phyloP scores from a whole-genome alignment of 2,797 vertebrate species.

The Fistularia tabacaria region DNA sequence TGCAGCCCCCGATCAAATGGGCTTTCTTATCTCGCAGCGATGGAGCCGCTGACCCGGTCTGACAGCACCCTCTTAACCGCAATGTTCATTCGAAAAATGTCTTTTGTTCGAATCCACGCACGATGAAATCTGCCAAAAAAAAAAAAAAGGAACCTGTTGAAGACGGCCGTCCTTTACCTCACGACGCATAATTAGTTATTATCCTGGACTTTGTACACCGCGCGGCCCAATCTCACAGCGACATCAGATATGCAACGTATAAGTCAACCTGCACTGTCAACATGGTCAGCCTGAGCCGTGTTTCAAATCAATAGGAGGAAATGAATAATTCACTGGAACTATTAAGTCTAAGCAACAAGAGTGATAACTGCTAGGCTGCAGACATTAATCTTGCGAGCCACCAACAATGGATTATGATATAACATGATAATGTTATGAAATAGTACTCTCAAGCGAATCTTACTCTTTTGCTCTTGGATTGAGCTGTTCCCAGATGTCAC shows the following conservation, averaged over 20 bases:
- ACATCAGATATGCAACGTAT: conserved; percentile 61
- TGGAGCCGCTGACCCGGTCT: conserved; percentile 36
- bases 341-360: conserved; percentile 69
- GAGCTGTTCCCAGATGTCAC: conserved; percentile 65
- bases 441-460: conserved; percentile 51
- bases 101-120: too few relatives aligned
- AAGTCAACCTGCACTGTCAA: conserved; percentile 65
- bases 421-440: conserved; percentile 75
- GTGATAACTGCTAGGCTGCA: conserved; percentile 59
- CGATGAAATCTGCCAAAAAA: conserved; percentile 1
- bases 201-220: too few relatives aligned
- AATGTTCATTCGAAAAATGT: conserved; percentile 7
- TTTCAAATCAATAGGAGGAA: conserved; percentile 64
- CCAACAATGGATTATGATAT: conserved; percentile 72
- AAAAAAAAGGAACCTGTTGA: too few relatives aligned
- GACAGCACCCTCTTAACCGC: conserved; percentile 19
- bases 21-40: conserved; percentile 51
- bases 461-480: conserved; percentile 37
- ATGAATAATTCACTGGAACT: conserved; percentile 71
- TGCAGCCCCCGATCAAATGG: conserved; percentile 45
- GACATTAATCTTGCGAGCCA: conserved; percentile 68
- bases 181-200: too few relatives aligned
- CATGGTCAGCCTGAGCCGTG: conserved; percentile 53
- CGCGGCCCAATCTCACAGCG: conserved; percentile 35
- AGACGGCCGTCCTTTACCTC: too few relatives aligned